phyloP scores from a whole-genome alignment of 2,113 vertebrate species.

The Oreochromis niloticus region DNA sequence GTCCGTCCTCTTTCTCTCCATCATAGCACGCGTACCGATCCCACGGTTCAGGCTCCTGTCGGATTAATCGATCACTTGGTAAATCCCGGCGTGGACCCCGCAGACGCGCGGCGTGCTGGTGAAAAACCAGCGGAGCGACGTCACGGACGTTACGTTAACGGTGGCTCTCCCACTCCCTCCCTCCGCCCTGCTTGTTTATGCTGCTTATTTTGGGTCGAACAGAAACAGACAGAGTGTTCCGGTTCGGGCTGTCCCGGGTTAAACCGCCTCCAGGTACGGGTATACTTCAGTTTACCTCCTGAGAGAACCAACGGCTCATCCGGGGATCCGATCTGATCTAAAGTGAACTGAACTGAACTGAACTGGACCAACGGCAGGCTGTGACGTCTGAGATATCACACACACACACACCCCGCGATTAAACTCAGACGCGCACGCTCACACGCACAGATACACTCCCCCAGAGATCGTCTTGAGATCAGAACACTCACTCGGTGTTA shows the following conservation, averaged over 20 bases:
- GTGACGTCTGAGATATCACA: conserved; percentile 37
- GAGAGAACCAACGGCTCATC: neutral
- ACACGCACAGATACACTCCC: neutral
- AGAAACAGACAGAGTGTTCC: neutral
- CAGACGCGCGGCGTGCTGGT: neutral
- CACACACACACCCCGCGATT: neutral
- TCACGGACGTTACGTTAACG: conserved; percentile 39
- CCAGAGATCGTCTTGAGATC: neutral
- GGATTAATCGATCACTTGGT: neutral
- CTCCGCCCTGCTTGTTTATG: neutral
- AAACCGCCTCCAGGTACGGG: neutral
- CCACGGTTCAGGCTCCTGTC: neutral
- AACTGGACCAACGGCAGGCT: conserved; percentile 40
- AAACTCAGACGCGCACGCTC: neutral
- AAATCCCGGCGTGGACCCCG: neutral
- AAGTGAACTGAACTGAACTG: conserved; percentile 27
- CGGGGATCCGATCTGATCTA: neutral
- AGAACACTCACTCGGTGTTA: neutral
- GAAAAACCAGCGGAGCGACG: conserved; percentile 4
- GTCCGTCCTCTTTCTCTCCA: conserved; percentile 62
- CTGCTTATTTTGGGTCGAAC: neutral
- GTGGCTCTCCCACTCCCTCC: conserved; percentile 10
- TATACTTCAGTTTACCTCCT: neutral
- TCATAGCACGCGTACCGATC: neutral
- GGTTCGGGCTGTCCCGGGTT: neutral